Base-by-base conservation (phyloP, 2,888 invertebrate genomes). In the Pecten maximus region DNA sequence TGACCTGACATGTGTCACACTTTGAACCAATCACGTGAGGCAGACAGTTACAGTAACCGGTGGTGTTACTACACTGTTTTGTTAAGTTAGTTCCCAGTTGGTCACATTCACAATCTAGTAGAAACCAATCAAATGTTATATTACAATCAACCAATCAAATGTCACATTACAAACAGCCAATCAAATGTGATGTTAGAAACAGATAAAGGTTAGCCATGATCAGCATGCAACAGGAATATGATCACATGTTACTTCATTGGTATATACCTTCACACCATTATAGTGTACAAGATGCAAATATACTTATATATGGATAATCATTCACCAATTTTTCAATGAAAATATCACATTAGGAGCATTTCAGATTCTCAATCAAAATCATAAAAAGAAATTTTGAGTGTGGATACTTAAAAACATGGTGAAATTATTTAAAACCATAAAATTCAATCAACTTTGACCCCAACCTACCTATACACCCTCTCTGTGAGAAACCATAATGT, bases 21-120 rank as follows among this genome's bases (percentile, higher is more conserved):
- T 98, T 98, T 2, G 98, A 97, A 0, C 99, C 99, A 0, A 98
- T 98, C 40, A 99, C 98, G 96, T 99, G 98, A 50, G 97, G 97
- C 88, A 95, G 95, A 94, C 97, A 97, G 90, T 95, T 94, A 94
- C 97, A 97, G 87, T 93, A 91, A 16, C 97, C 97, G 87, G 97
- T 97, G 87, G 97, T 97, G 0, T 98, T 97, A 96, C 98, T 98
- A 97, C 99, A 99, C 89, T 91, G 92, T 87, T 97, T 96, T n/a
- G 97, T 97, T 90, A 97, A 97, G 94, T 97, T 97, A 0, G 99
- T 98, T 89, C 99, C 99, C 16, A 97, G 96, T 0, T 97, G 97
- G 96, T 98, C 98, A 97, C 99, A 99, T 91, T 97, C 97, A 95
- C 99, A 99, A 6, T 98, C 97, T 96, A 91, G 35, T 91, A 92